phyloP scores from a whole-genome alignment of 2,888 invertebrate genomes.

The Polydrusus pterygomalis region DNA sequence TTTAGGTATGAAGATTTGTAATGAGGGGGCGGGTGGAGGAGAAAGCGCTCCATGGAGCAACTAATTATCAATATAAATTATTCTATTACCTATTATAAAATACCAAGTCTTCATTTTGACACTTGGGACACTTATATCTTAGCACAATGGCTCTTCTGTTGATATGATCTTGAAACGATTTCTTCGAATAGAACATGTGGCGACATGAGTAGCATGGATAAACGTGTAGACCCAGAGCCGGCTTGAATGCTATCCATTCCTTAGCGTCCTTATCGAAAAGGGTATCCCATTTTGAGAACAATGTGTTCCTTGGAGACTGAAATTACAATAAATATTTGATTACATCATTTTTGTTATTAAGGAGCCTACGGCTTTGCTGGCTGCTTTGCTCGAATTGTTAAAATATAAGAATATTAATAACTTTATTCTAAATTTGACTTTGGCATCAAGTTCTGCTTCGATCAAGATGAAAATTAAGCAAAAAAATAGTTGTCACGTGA shows the following conservation, averaged over 20 bases:
- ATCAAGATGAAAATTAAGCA: too few species aligned
- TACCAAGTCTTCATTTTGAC: constrained; percentile 59
- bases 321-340: neutral
- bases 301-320: constrained; percentile 53
- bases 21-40: too few species aligned
- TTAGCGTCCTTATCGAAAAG: constrained; percentile 56
- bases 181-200: constrained; percentile 65
- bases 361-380: too few species aligned
- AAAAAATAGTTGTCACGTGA: too few species aligned
- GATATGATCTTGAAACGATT: constrained; percentile 68
- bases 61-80: too few species aligned
- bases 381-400: too few species aligned
- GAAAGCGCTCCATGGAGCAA: too few species aligned
- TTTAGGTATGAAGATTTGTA: too few species aligned
- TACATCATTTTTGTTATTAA: too few species aligned
- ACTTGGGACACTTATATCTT: constrained; percentile 66
- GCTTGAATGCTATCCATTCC: constrained; percentile 62
- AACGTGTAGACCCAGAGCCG: constrained; percentile 56
- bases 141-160: constrained; percentile 67
- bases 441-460: too few species aligned
- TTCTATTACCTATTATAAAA: constrained; percentile 67
- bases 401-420: too few species aligned
- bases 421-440: too few species aligned
- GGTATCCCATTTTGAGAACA: constrained; percentile 56
- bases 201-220: constrained; percentile 60